Evolutionary conservation across 2,797 vertebrate species (phyloP), one percentile per base, ranked within the genome.

Genomic region (Bradypus variegatus): DNA sequence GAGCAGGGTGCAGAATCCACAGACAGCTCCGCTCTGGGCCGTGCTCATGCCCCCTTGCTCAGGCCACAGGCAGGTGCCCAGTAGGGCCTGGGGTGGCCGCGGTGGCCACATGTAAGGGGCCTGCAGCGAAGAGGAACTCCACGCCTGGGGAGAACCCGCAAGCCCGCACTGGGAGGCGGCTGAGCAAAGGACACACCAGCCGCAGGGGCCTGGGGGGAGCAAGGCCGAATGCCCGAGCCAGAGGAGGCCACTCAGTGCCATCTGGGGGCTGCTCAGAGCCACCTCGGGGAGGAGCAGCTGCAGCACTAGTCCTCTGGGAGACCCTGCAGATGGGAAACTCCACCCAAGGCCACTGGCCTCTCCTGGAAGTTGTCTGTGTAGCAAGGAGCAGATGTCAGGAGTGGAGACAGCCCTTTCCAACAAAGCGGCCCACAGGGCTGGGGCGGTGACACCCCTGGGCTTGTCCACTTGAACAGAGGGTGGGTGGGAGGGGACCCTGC

Each of bases 351-450:
- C 90, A 38, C 83, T 18, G 18, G 73, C 89, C 93, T 96, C 92
- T 91, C 62, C 16, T 93, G 96, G 96, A 97, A 97, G 95, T 93
- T 93, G 94, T 96, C 95, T 94, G 96, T 96, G 89, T 96, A 95
- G 96, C 95, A 96, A 96, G 96, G 92, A 96, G 96, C 96, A 95
- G 96, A 93, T 96, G 92, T 82, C 36, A 69, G 95, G 96, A 96
- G 94, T 96, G 93, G 95, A 96, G 97, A 94, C 95, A 94, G 97
- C 97, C 89, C 92, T 89, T 92, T 76, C 62, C 93, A 13, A 65
- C 89, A 67, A 82, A 55, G 62, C 27, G 45, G 65, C 53, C 84
- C 67, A 1, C 1, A 3, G 50, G 31, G 27, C 45, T 15, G 2
- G 29, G 58, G 48, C 25, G 27, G 9, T 67, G 53, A 77, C 31